Conservation (phyloP, 2,797 vertebrate genomes). For the Tinamus major region DNA sequence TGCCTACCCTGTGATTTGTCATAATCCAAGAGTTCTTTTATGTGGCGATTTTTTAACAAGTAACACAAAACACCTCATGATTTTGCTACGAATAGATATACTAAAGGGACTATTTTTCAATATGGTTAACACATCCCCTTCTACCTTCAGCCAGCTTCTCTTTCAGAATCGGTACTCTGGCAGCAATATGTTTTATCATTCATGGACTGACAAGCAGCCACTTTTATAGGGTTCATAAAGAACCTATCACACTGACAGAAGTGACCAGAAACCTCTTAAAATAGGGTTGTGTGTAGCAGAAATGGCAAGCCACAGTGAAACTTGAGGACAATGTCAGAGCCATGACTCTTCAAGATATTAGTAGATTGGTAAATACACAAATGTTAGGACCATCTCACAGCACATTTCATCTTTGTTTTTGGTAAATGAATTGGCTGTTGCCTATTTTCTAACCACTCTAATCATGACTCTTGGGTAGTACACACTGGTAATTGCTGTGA, state of each 20-base stretch:
- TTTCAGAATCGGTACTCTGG: neutral
- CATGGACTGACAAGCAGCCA: neutral
- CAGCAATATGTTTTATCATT: neutral
- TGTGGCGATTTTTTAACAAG: neutral
- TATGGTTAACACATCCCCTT: neutral
- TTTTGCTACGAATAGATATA: neutral
- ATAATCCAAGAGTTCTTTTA: neutral
- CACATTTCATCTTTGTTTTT: neutral
- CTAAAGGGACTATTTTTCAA: neutral
- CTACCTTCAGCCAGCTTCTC: neutral
- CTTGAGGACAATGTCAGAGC: neutral
- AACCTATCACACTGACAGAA: neutral
- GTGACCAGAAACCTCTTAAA: neutral
- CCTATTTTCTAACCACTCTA: neutral
- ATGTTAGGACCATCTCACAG: neutral
- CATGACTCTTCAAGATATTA: neutral
- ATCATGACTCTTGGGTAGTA: neutral
- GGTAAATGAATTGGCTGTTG: neutral
- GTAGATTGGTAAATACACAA: neutral
- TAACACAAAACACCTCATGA: neutral
- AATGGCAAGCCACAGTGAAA: neutral
- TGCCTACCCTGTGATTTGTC: neutral
- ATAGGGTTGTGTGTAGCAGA: neutral
- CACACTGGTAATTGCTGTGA: neutral
- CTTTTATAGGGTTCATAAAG: neutral